These are phyloP conservation scores for Minunthozetes semirufus DNA, from an alignment of 2,888 invertebrate genomes.

Conservation along the genomic window DNA sequence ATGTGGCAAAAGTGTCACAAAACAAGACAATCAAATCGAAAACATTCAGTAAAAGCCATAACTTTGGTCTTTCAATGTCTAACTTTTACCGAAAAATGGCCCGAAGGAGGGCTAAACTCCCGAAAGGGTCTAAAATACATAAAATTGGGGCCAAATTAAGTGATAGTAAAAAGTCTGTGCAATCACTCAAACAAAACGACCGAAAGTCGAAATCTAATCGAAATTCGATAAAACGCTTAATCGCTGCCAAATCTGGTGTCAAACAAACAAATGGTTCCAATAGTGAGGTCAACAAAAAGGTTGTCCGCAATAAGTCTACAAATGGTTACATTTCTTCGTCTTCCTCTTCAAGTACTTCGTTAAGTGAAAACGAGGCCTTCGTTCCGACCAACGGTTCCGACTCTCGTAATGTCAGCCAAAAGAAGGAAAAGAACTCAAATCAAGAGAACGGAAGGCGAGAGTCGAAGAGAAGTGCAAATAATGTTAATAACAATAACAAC, in stretches of 20 bases:
- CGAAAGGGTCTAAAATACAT: not conserved
- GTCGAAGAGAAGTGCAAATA: not conserved
- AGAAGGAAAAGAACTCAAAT: not conserved
- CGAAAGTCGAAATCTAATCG: not conserved
- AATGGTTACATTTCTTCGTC: not conserved
- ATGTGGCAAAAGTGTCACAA: not conserved
- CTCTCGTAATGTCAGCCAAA: not conserved
- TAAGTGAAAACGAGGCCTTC: not conserved
- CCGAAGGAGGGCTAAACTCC: conserved; percentile 9
- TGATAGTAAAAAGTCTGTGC: not conserved
- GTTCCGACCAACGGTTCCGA: not conserved
- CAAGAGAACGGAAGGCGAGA: not conserved
- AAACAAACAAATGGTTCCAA: conserved; percentile 2
- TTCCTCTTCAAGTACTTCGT: not conserved
- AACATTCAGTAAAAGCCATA: not conserved
- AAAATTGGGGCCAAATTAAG: conserved; percentile 10
- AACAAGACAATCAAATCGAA: not conserved
- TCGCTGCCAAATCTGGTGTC: not conserved
- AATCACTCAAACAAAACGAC: not conserved
- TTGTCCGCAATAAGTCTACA: not conserved
- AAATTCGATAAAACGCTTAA: not conserved
- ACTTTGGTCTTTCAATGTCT: not conserved
- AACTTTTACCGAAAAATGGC: conserved; percentile 22
- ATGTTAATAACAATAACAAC: not conserved
- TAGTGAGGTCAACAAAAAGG: not conserved